Conservation (phyloP, 2,888 invertebrate genomes). For the Hirtodrosophila alboralis region DNA sequence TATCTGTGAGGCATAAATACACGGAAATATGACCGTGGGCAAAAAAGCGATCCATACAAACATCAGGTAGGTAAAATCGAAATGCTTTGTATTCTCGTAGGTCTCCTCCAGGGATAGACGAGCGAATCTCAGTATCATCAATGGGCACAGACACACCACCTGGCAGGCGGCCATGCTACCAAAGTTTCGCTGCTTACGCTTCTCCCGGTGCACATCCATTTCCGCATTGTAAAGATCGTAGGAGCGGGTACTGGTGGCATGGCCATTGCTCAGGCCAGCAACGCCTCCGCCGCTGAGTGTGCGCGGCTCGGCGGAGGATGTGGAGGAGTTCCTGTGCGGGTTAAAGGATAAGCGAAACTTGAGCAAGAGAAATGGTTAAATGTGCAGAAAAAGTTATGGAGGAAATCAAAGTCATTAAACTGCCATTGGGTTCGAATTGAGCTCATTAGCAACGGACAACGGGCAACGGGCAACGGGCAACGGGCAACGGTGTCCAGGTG, state of each 20-base stretch:
- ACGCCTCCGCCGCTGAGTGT: slow-evolving; percentile 73
- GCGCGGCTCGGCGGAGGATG: slow-evolving; percentile 76
- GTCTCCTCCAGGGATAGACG: slow-evolving; percentile 88
- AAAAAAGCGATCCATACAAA: slow-evolving; percentile 90
- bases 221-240: slow-evolving; percentile 86
- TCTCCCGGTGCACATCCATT: slow-evolving; percentile 87
- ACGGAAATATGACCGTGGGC: slow-evolving; percentile 88
- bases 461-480: not conserved
- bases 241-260: slow-evolving; percentile 69
- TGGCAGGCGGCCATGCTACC: slow-evolving; percentile 88
- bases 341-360: not conserved
- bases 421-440: slow-evolving; percentile 39
- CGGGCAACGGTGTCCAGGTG: slow-evolving; percentile 4
- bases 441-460: slow-evolving; percentile 59
- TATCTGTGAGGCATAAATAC: slow-evolving; percentile 87
- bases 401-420: slow-evolving; percentile 57
- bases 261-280: slow-evolving; percentile 62
- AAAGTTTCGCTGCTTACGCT: slow-evolving; percentile 88
- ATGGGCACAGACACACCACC: slow-evolving; percentile 88
- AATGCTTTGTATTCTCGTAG: slow-evolving; percentile 88
- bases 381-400: slow-evolving; percentile 23
- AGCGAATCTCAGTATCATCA: slow-evolving; percentile 87
- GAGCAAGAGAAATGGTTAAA: slow-evolving; percentile 26
- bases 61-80: slow-evolving; percentile 88
- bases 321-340: slow-evolving; percentile 79